phyloP scores from a whole-genome alignment of 2,113 vertebrate genomes.

The Paracanthobrama guichenoti region DNA sequence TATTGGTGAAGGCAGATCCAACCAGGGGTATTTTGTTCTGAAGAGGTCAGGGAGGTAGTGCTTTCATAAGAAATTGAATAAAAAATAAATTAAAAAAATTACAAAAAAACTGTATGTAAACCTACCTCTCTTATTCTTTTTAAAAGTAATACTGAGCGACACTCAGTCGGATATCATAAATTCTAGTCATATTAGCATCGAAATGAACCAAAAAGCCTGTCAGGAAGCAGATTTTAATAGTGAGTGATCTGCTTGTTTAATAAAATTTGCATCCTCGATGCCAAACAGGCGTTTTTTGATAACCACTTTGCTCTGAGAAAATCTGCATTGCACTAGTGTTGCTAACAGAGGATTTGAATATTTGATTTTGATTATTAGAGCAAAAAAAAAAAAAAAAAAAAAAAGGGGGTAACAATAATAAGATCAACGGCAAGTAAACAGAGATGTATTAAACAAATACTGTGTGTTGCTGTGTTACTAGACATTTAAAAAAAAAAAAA shows the following conservation, averaged over 20 bases:
- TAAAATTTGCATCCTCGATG: constrained; percentile 15
- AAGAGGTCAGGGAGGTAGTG: constrained; percentile 9
- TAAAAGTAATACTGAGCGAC: not conserved
- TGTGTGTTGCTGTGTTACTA: not conserved
- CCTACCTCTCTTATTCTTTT: not conserved
- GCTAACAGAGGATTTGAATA: not conserved
- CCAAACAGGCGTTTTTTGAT: not conserved
- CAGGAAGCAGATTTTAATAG: constrained; percentile 5
- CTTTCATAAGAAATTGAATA: not conserved
- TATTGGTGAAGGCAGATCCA: too few species aligned
- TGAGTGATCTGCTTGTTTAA: not conserved
- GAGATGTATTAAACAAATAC: not conserved
- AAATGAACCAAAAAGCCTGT: constrained; percentile 17
- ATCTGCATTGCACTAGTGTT: not conserved
- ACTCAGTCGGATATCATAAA: not conserved
- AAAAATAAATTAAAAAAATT: too few species aligned
- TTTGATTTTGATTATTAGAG: not conserved
- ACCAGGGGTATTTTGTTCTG: not conserved
- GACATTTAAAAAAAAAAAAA: too few species aligned
- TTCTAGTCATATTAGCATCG: constrained; percentile 5
- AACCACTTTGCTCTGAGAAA: not conserved
- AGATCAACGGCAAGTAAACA: not conserved
- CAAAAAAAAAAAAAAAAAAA: too few species aligned
- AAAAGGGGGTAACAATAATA: not conserved
- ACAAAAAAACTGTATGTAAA: not conserved